These are phyloP conservation scores for Microcebus tavaratra DNA, from an alignment of 2,113 vertebrate genomes.

Conservation along the genomic window DNA sequence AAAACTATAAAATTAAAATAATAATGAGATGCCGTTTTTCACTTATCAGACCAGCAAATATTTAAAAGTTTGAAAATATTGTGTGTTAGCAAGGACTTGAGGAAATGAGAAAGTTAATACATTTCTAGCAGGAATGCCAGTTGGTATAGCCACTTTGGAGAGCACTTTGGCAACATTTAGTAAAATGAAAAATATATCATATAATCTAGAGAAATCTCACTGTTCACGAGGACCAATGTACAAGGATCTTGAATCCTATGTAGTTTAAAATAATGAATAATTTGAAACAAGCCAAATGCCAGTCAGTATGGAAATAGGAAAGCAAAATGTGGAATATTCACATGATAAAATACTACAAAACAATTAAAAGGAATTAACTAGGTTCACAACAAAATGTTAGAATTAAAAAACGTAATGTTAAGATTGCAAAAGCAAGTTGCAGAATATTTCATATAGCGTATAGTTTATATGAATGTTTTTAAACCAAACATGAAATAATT, in stretches of 20 bases:
- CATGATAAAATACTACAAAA: conserved; percentile 21
- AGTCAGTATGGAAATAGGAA: background rate
- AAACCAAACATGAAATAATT: conserved; percentile 8
- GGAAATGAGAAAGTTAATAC: background rate
- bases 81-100: background rate
- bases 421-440: background rate
- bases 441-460: background rate
- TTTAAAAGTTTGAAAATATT: conserved; percentile 42
- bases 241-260: background rate
- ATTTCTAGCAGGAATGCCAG: background rate
- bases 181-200: conserved; percentile 1
- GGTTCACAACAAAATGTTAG: background rate
- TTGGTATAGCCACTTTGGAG: background rate
- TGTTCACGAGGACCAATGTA: background rate
- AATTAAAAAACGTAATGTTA: background rate
- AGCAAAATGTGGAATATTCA: background rate
- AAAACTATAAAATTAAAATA: background rate
- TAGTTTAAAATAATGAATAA: conserved; percentile 14
- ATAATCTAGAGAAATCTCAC: background rate
- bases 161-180: background rate
- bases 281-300: conserved; percentile 16
- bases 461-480: conserved; percentile 15
- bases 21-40: background rate
- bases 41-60: background rate
- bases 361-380: conserved; percentile 11